These are phyloP conservation scores for Rafetus swinhoei DNA, from an alignment of 2,113 vertebrate species.

Conservation along the genomic window DNA sequence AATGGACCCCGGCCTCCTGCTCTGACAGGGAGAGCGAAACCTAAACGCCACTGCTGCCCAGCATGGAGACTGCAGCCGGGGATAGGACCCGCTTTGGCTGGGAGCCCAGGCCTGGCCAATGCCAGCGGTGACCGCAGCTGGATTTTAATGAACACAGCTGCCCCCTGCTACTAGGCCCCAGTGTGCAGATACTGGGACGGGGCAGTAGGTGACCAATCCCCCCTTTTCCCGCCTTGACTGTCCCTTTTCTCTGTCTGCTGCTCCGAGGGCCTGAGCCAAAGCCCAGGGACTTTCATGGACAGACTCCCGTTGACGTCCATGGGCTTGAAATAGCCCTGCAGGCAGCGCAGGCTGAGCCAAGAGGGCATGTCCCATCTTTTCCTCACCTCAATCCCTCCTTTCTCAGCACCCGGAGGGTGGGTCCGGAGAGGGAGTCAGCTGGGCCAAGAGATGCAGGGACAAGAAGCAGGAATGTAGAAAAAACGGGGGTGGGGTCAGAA, in stretches of 20 bases:
- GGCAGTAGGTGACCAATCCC: neutral
- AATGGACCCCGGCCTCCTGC: slow-evolving; percentile 29
- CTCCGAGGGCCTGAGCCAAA: neutral
- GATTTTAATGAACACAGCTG: neutral
- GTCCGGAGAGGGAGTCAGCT: neutral
- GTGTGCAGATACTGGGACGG: neutral
- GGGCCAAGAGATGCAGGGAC: neutral
- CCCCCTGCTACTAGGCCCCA: neutral
- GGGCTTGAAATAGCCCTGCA: neutral
- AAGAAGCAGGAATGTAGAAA: neutral
- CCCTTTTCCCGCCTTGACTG: neutral
- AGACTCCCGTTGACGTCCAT: neutral
- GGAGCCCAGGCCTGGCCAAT: neutral
- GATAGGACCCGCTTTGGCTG: accelerated
- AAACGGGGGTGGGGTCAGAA: neutral
- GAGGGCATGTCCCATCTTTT: neutral
- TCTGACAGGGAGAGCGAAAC: neutral
- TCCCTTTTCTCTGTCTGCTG: neutral
- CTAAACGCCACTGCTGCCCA: neutral
- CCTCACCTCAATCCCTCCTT: neutral
- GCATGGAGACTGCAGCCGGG: neutral
- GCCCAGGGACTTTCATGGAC: neutral
- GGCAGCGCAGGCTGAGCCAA: neutral
- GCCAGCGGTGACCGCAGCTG: neutral
- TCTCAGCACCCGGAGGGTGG: no score